Evolutionary conservation across 2,888 invertebrate genomes (phyloP).

Genomic region (Apotomis betuletana): DNA sequence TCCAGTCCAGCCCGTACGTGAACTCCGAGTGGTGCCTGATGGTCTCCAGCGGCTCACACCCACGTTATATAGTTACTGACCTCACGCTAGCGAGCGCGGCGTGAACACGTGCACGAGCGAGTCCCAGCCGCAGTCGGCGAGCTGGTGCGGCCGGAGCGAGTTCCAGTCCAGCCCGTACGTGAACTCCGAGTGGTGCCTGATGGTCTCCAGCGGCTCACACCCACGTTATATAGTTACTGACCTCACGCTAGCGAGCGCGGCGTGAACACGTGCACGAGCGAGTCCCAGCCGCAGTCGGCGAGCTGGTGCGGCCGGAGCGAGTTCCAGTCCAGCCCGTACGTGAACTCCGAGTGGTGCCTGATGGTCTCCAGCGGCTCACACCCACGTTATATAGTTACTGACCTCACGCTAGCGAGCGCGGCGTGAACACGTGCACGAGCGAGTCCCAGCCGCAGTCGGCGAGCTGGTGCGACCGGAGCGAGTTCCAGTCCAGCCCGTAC

Average conservation of each 20-base stretch:
- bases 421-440: constrained; percentile 88
- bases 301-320: constrained; percentile 87
- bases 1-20: constrained; percentile 94
- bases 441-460: constrained; percentile 95
- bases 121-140: constrained; percentile 95
- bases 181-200: constrained; percentile 92
- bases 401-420: constrained; percentile 73
- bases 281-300: constrained; percentile 94
- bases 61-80: constrained; percentile 76
- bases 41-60: constrained; percentile 87
- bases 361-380: constrained; percentile 88
- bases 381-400: constrained; percentile 79
- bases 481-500: constrained; percentile 93
- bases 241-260: constrained; percentile 77
- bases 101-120: constrained; percentile 89
- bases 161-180: constrained; percentile 94
- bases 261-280: constrained; percentile 88
- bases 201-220: constrained; percentile 87
- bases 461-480: constrained; percentile 87
- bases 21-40: constrained; percentile 93
- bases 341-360: constrained; percentile 92
- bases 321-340: constrained; percentile 94
- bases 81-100: constrained; percentile 77
- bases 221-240: constrained; percentile 79
- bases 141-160: constrained; percentile 86